Base-by-base conservation (phyloP, 2,797 vertebrate species). In the Lithobates sylvaticus region DNA sequence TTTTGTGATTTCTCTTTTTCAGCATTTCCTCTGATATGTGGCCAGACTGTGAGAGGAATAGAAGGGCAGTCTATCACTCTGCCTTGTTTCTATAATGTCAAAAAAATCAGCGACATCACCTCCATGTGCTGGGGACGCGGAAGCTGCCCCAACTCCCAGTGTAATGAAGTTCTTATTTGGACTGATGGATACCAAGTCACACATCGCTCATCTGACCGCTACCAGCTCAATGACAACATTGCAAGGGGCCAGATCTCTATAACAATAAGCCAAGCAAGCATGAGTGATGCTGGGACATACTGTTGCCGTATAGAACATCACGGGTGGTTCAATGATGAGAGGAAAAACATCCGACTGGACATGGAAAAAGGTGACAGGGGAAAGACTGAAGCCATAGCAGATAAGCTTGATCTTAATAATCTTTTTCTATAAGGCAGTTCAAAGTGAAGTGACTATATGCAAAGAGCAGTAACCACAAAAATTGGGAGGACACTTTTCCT, bases 91-190 rank as follows among this genome's bases (percentile, higher is more conserved):
- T 88, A 88, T 69, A 58, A 5, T 5, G 84, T 88, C 0, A 67
- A 0, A 27, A 36, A 10, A 16, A 6, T 0, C 23, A 78, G 81
- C n/a, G 87, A 83, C 34, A 18, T 83, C 58, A 83, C 80, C 6
- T 75, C 34, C 12, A 88, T 88, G 87, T 88, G 88, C 71, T 86
- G 88, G 88, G 80, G 84, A 8, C 58, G 36, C 0, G 88, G 69
- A 47, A n/a, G 26, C 26, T 88, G 87, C 47, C 42, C 84, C 2
- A 47, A 16, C 23, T 76, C 42, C 1, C 15, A 65, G 50, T 88
- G 88, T n/a, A 65, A 27, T 15, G 12, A 83, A 1, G 21, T 18
- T 64, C 27, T 88, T 3, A 79, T 88, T 23, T n/a, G 13, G 71
- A 86, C 84, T 13, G 84, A 88, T 71, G 88, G 88, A 23, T 5